Evolutionary conservation across 2,888 invertebrate species (phyloP).

Genomic region (Drosophila paucipuncta): DNA sequence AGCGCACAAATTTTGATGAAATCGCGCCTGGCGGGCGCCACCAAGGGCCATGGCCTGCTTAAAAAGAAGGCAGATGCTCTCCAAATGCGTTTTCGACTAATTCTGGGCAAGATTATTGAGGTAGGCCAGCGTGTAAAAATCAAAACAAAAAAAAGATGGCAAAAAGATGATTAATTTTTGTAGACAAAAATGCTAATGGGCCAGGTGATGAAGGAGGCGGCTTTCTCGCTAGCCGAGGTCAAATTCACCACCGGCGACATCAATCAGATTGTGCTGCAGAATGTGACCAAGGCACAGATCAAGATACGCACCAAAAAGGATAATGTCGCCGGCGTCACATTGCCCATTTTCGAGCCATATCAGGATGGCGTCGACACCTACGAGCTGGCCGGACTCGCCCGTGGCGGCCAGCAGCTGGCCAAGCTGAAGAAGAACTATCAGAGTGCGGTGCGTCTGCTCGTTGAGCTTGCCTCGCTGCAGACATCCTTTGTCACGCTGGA

Average conservation of each 20-base stretch:
- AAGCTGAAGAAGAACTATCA: slow-evolving; percentile 99
- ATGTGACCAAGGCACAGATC: slow-evolving; percentile 98
- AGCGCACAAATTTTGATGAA: slow-evolving; percentile 99
- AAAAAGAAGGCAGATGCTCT: slow-evolving; percentile 99
- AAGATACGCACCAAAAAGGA: slow-evolving; percentile 99
- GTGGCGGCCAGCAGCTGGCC: slow-evolving; percentile 98
- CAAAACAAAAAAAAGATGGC: background rate
- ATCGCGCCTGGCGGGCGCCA: slow-evolving; percentile 97
- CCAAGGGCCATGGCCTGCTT: slow-evolving; percentile 98
- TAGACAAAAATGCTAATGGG: slow-evolving; percentile 84
- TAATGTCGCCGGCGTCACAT: slow-evolving; percentile 98
- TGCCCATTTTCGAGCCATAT: slow-evolving; percentile 92
- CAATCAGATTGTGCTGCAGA: slow-evolving; percentile 98
- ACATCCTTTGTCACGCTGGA: slow-evolving; percentile 99
- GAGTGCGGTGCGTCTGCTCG: slow-evolving; percentile 96
- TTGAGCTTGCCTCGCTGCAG: slow-evolving; percentile 98
- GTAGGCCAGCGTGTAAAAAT: slow-evolving; percentile 86
- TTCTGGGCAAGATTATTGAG: slow-evolving; percentile 99
- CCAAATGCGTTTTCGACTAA: slow-evolving; percentile 98
- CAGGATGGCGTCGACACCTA: slow-evolving; percentile 97
- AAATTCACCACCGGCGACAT: slow-evolving; percentile 99
- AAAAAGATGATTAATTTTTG: background rate
- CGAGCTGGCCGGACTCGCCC: slow-evolving; percentile 97
- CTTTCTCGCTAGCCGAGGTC: slow-evolving; percentile 98
- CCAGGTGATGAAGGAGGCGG: slow-evolving; percentile 99